Conservation (phyloP, 2,888 invertebrate genomes). For the Orthosia gothica region DNA sequence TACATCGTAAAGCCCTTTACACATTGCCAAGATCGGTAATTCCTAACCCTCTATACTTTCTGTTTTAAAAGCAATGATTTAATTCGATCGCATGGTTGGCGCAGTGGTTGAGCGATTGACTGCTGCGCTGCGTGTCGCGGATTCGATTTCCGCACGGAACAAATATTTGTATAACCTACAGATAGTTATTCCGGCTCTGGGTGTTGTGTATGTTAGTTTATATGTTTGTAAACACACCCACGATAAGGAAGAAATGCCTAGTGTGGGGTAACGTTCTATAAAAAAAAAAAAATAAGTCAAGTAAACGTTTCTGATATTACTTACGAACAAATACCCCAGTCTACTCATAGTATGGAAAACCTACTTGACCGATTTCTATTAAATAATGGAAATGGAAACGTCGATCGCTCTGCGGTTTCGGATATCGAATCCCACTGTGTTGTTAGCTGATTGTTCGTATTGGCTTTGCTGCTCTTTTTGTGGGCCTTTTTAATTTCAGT, state of each 20-base stretch:
- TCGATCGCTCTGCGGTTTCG: constrained; percentile 36
- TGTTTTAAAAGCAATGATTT: background rate
- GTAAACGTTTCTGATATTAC: background rate
- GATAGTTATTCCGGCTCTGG: no score
- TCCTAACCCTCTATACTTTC: background rate
- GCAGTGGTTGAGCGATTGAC: no score
- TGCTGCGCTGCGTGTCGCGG: no score
- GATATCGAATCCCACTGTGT: constrained; percentile 36
- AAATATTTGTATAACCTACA: no score
- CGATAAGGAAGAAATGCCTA: no score
- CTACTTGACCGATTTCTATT: constrained; percentile 45
- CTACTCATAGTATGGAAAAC: constrained; percentile 18
- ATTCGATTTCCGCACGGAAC: no score
- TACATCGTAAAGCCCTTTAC: background rate
- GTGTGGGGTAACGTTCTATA: no score
- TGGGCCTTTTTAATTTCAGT: constrained; percentile 20
- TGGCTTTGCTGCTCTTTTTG: constrained; percentile 33
- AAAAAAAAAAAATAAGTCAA: no score
- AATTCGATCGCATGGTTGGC: no score
- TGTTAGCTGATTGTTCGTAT: constrained; percentile 18
- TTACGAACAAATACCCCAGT: background rate
- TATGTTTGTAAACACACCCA: no score
- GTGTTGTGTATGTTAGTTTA: no score
- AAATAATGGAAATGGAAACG: constrained; percentile 39
- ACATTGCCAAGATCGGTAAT: background rate